Conservation (phyloP, 1,140 invertebrate species). For the Helicoverpa armigera region DNA sequence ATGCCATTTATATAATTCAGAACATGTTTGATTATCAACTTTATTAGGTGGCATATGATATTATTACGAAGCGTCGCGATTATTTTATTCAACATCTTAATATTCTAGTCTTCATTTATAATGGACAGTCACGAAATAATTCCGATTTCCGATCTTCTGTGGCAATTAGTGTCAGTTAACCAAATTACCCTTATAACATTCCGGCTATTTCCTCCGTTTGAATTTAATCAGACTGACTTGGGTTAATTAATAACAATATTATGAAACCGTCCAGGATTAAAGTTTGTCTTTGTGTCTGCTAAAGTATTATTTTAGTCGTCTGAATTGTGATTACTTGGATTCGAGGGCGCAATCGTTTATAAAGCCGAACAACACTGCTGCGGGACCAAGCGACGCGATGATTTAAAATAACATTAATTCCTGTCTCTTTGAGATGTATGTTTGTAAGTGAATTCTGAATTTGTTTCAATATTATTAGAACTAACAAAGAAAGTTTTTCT, state of each 20-base stretch:
- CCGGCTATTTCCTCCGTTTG: constrained; percentile 33
- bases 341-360: not conserved
- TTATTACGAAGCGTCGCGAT: too few species aligned
- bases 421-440: too few species aligned
- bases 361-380: not conserved
- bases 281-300: constrained; percentile 21
- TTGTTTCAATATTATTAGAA: too few species aligned
- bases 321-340: constrained; percentile 4
- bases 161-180: constrained; percentile 30
- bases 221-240: constrained; percentile 33
- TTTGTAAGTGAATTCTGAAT: too few species aligned
- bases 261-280: constrained; percentile 18
- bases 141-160: constrained; percentile 22
- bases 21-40: too few species aligned
- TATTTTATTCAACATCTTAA: constrained; percentile 3
- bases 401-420: too few species aligned
- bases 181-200: constrained; percentile 31
- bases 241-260: constrained; percentile 40
- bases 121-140: constrained; percentile 18
- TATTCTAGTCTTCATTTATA: constrained; percentile 10
- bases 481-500: too few species aligned
- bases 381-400: not conserved
- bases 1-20: too few species aligned
- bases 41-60: too few species aligned
- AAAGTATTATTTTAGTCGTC: constrained; percentile 20